Conservation (phyloP, 2,888 invertebrate species). For the Yponomeuta cagnagella region DNA sequence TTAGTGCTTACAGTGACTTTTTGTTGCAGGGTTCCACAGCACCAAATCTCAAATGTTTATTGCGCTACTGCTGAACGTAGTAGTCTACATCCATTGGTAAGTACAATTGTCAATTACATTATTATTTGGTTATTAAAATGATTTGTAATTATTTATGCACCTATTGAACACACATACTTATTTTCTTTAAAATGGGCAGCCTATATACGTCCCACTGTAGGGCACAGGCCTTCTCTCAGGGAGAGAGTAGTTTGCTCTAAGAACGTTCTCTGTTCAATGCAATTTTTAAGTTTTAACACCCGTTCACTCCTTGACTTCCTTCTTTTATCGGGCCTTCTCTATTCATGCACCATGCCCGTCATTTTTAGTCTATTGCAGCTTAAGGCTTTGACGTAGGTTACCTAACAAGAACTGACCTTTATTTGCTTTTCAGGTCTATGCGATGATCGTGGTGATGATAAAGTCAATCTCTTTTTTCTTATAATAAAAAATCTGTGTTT, state of each 20-base stretch:
- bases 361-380: too few species aligned
- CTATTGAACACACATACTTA: too few species aligned
- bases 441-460: constrained; percentile 47
- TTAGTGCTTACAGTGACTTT: constrained; percentile 13
- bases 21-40: constrained; percentile 44
- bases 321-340: too few species aligned
- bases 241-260: too few species aligned
- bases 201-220: too few species aligned
- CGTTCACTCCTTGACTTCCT: too few species aligned
- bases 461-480: constrained; percentile 41
- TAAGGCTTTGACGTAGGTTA: neutral
- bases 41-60: constrained; percentile 39
- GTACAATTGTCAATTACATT: constrained; percentile 17
- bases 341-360: too few species aligned
- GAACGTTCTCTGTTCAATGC: too few species aligned
- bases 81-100: constrained; percentile 54
- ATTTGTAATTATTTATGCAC: neutral
- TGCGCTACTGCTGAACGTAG: constrained; percentile 44
- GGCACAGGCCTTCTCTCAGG: too few species aligned
- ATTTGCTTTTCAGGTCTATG: constrained; percentile 47
- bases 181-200: too few species aligned
- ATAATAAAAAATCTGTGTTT: constrained; percentile 49
- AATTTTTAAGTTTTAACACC: too few species aligned
- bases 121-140: neutral
- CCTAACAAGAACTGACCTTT: constrained; percentile 2